These are phyloP conservation scores for Pristiophorus japonicus DNA, from an alignment of 2,113 vertebrate species.

Conservation along the genomic window DNA sequence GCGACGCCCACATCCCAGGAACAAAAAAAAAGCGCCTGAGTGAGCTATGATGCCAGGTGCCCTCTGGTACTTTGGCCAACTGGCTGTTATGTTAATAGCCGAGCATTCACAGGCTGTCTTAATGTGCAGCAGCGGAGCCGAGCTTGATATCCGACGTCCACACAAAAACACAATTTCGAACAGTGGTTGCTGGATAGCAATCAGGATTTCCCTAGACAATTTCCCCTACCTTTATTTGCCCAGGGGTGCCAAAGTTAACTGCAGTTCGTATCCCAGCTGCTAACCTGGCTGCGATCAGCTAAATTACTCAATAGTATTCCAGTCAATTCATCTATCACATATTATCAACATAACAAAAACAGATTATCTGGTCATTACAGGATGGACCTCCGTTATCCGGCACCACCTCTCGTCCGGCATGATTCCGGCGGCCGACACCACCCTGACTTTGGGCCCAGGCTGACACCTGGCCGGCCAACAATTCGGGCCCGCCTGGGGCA, in stretches of 20 bases:
- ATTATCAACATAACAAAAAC: too few relatives aligned
- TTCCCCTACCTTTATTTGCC: neutral
- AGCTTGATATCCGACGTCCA: neutral
- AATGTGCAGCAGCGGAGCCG: too few relatives aligned
- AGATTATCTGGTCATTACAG: too few relatives aligned
- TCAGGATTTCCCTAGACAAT: neutral
- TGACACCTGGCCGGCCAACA: too few relatives aligned
- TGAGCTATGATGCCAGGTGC: neutral
- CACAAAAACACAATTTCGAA: neutral
- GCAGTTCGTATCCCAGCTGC: neutral
- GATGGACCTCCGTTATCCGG: too few relatives aligned
- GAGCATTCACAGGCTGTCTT: neutral
- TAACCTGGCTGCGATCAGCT: neutral
- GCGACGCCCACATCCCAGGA: too few relatives aligned
- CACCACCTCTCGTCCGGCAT: too few relatives aligned
- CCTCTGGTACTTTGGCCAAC: neutral
- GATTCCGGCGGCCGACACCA: too few relatives aligned
- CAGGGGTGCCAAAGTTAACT: neutral
- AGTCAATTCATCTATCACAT: neutral
- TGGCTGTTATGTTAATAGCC: neutral
- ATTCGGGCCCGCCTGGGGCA: too few relatives aligned
- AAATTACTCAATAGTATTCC: neutral
- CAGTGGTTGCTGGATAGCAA: neutral
- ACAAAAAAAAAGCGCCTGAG: neutral
- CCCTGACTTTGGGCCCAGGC: too few relatives aligned